These are phyloP conservation scores for Poicephalus meyeri DNA, from an alignment of 2,113 vertebrate genomes.

Conservation along the genomic window DNA sequence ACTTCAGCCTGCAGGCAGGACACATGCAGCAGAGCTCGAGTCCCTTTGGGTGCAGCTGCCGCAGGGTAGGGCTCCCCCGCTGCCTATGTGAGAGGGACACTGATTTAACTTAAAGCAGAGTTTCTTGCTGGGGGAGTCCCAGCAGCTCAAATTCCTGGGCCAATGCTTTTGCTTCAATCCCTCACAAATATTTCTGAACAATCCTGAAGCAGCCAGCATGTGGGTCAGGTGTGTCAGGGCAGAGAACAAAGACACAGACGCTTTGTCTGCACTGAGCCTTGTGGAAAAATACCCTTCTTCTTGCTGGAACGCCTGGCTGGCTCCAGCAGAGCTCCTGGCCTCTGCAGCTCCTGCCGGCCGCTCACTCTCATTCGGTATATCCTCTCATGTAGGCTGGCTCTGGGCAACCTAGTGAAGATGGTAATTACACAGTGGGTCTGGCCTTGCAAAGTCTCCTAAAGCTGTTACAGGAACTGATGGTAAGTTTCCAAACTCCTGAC, in stretches of 20 bases:
- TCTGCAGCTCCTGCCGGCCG: not conserved
- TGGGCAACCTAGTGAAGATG: not conserved
- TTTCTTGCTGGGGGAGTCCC: not conserved
- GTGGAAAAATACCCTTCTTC: not conserved
- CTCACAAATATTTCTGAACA: not conserved
- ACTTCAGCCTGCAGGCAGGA: not conserved
- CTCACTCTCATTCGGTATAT: not conserved
- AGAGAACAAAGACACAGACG: slow-evolving; percentile 31
- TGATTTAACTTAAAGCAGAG: not conserved
- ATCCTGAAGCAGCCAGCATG: not conserved
- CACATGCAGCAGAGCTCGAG: not conserved
- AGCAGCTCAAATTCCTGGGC: not conserved
- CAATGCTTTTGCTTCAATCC: not conserved
- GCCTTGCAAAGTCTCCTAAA: not conserved
- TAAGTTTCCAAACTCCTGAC: slow-evolving; percentile 4
- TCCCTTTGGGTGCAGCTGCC: not conserved
- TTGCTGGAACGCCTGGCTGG: not conserved
- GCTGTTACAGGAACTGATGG: not conserved
- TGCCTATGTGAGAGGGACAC: not conserved
- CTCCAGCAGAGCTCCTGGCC: not conserved
- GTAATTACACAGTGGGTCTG: not conserved
- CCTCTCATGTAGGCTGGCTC: not conserved
- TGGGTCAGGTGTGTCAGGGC: slow-evolving; percentile 7
- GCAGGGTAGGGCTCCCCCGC: not conserved
- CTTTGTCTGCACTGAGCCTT: not conserved